Evolutionary conservation across 2,797 vertebrate species (phyloP).

Genomic region (Manis crassicaudata): DNA sequence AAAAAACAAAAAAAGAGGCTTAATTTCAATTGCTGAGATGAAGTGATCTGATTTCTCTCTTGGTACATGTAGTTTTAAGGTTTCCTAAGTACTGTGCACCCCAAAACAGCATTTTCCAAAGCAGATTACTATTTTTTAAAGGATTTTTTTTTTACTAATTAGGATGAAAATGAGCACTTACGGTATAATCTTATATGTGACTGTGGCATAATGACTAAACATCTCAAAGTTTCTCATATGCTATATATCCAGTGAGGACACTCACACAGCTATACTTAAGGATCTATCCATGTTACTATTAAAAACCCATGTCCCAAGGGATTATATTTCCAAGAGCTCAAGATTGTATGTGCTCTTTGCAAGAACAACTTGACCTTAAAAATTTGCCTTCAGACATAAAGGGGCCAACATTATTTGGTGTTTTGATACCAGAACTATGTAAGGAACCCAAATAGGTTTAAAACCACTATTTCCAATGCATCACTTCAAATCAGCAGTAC

Average conservation of each 20-base stretch:
- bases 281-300: not conserved
- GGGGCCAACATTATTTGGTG: not conserved
- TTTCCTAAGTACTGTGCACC: slow-evolving; percentile 14
- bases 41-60: slow-evolving; percentile 24
- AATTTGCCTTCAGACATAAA: not conserved
- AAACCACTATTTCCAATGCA: not conserved
- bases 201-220: not conserved
- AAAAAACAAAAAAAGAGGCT: not conserved
- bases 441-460: not conserved
- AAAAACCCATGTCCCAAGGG: not conserved
- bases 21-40: not conserved
- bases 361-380: not conserved
- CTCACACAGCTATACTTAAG: slow-evolving; percentile 47
- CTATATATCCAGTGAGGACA: not conserved
- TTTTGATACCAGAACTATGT: slow-evolving; percentile 19
- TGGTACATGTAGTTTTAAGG: not conserved
- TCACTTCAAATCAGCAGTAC: not conserved
- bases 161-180: not conserved
- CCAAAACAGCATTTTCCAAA: slow-evolving; percentile 31
- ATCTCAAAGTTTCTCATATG: slow-evolving; percentile 1
- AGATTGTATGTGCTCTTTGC: not conserved
- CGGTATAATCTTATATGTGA: not conserved
- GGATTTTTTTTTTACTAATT: not conserved
- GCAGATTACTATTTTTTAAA: not conserved
- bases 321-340: slow-evolving; percentile 31